Conservation (phyloP, 2,888 invertebrate species). For the Luffia ferchaultella region DNA sequence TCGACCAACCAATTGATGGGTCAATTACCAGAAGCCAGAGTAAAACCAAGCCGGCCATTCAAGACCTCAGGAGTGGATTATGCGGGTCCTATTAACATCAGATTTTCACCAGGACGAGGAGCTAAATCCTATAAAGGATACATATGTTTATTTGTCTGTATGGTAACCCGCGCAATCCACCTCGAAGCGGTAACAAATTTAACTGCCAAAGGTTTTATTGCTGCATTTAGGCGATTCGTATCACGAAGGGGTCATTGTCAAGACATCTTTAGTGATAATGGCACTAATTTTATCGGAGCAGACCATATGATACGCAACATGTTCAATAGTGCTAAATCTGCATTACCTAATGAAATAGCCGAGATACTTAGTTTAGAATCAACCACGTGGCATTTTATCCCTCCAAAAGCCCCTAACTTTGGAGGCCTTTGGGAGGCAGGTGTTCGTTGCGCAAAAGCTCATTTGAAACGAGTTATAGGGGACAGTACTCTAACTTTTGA, state of each 20-base stretch:
- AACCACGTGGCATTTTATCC: slow-evolving; percentile 19
- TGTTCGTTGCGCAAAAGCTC: slow-evolving; percentile 16
- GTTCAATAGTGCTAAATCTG: background rate
- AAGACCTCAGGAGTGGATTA: slow-evolving; percentile 5
- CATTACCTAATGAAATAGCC: slow-evolving; percentile 2
- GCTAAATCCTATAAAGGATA: slow-evolving; percentile 7
- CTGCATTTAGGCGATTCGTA: background rate
- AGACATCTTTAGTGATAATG: slow-evolving; percentile 15
- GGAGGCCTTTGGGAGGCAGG: too few relatives aligned
- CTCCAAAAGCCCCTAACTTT: slow-evolving; percentile 15
- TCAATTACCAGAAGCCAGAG: slow-evolving; percentile 9
- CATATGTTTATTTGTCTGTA: slow-evolving; percentile 10
- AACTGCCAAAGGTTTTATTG: background rate
- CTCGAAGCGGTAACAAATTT: background rate
- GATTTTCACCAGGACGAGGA: background rate
- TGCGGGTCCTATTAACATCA: slow-evolving; percentile 3
- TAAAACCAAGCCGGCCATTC: slow-evolving; percentile 9
- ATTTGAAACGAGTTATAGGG: slow-evolving; percentile 13
- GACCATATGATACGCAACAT: slow-evolving; percentile 7
- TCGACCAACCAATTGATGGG: slow-evolving; percentile 9
- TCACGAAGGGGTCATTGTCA: slow-evolving; percentile 8
- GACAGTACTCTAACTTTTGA: slow-evolving; percentile 13
- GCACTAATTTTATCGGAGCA: slow-evolving; percentile 17
- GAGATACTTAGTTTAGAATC: slow-evolving; percentile 7
- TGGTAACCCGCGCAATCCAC: too few relatives aligned